Conservation (phyloP, 2,113 vertebrate species). For the Tragulus kanchil region DNA sequence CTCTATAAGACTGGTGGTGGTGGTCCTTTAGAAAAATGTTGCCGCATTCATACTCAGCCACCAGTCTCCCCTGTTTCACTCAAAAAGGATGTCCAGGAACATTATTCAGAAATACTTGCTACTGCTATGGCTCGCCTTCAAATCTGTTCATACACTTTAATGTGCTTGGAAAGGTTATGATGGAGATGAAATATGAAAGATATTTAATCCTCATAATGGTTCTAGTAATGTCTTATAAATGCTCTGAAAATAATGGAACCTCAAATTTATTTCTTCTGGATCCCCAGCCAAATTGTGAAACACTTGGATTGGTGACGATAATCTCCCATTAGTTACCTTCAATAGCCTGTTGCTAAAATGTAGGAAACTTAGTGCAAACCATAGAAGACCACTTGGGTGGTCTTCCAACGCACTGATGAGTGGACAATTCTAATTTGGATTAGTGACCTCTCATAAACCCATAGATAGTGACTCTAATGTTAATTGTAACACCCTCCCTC, state of each 20-base stretch:
- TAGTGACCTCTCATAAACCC: slow-evolving; percentile 61
- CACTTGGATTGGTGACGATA: slow-evolving; percentile 53
- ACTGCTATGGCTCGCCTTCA: background rate
- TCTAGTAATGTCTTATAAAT: slow-evolving; percentile 60
- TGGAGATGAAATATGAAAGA: slow-evolving; percentile 41
- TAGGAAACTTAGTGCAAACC: slow-evolving; percentile 48
- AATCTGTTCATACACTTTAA: background rate
- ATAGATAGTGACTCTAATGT: slow-evolving; percentile 75
- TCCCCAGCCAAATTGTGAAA: slow-evolving; percentile 54
- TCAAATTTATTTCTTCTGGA: slow-evolving; percentile 67
- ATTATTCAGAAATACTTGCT: background rate
- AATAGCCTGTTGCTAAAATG: slow-evolving; percentile 65
- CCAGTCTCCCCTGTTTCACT: background rate
- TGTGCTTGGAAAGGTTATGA: slow-evolving; percentile 60
- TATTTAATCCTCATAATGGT: slow-evolving; percentile 49
- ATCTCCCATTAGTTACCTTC: slow-evolving; percentile 71
- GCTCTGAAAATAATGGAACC: slow-evolving; percentile 37
- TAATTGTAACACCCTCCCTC: background rate
- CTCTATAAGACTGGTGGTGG: background rate
- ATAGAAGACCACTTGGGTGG: slow-evolving; percentile 77
- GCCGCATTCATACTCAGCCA: background rate
- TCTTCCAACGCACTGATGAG: slow-evolving; percentile 67
- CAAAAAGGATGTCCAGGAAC: background rate
- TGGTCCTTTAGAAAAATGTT: background rate
- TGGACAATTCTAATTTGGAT: slow-evolving; percentile 71